These are phyloP conservation scores for human (Homo sapiens) DNA, from an alignment of 2,113 vertebrate genomes.

Conservation along the genomic window GRCh38 chr11:36627501-36628000, in stretches of 20 bases:
- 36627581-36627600: not conserved
- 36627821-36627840: not conserved
- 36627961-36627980: constrained; percentile 37
- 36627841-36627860: not conserved
- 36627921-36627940: not conserved
- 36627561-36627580: not conserved
- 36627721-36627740: not conserved
- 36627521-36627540: not conserved
- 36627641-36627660: not conserved
- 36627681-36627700: not conserved
- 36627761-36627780: not conserved
- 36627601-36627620: not conserved
- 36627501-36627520: not conserved
- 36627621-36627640: not conserved
- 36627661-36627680: not conserved
- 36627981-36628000: not conserved
- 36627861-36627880: not conserved
- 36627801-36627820: not conserved
- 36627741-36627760: not conserved
- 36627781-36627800: not conserved
- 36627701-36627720: not conserved
- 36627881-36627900: not conserved
- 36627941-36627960: not conserved
- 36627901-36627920: not conserved
- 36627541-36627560: not conserved